Evolutionary conservation across 2,888 invertebrate species (phyloP), one percentile per base, ranked within the genome.

Genomic region (Tridacna crocea): DNA sequence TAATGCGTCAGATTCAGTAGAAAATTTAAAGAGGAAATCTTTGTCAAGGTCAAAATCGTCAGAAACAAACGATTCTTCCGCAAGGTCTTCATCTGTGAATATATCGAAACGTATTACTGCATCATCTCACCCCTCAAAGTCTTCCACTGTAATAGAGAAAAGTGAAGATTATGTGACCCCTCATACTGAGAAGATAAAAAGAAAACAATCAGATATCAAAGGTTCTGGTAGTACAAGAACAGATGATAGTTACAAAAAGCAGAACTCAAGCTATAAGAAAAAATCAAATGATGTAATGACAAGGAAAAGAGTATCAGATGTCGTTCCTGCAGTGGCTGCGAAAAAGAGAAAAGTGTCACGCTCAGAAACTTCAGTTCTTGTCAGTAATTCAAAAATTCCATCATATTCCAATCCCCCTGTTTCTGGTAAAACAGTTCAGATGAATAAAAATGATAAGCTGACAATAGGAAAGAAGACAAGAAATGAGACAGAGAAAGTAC

Each of bases 331-430:
- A 19, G 55, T 55, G 15, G 19, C 47, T 17, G 22, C 27, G 4
- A 70, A 70, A 70, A 70, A 47, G 22, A 70, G 70, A 15, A 70
- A 70, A 51, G 51, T 70, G 3, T 70, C 70, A 4, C 3, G 2
- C 8, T 12, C 51, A 47, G 70, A 19, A 46, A 22, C 46, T 12
- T 24, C 70, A 17, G n/a, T 70, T 11, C 22, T n/a, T 26, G 24
- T 70, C 19, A 61, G 24, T 12, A 48, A 24, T 0, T 51, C 13
- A 24, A 0, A 51, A 46, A 51, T 3, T 19, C 19, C 36, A 19
- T 46, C 47, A 6, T 19, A 6, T 19, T 8, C 36, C 19, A 1
- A 36, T 36, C 36, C 36, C 36, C 36, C 36, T 36, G 36, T 2
- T 36, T 36, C 36, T 8, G 8, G 36, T 36, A 36, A 36, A 36